phyloP scores from a whole-genome alignment of 2,888 invertebrate genomes.

The Nipponacmea schrenckii region DNA sequence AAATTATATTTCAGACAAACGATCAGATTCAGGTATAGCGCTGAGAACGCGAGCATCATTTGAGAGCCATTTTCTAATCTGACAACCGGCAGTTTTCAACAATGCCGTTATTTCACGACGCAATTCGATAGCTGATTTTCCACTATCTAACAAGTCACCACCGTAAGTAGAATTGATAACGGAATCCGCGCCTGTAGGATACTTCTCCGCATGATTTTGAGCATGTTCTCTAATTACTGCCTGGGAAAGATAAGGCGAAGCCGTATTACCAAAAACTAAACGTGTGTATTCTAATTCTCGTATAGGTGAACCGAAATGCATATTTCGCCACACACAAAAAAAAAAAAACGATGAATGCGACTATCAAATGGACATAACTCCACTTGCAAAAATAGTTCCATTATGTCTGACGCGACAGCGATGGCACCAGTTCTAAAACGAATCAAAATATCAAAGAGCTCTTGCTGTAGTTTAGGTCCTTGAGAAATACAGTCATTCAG shows the following conservation, averaged over 20 bases:
- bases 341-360: neutral
- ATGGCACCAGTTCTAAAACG: neutral
- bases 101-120: neutral
- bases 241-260: neutral
- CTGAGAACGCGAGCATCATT: neutral
- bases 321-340: constrained; percentile 5
- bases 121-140: neutral
- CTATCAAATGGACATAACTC: neutral
- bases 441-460: neutral
- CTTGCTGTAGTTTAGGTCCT: neutral
- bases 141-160: neutral
- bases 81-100: no score
- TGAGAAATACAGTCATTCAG: neutral
- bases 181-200: neutral
- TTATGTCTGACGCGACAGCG: neutral
- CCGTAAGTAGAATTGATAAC: neutral
- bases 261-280: neutral
- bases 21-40: neutral
- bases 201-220: neutral
- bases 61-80: neutral
- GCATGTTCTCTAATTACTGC: neutral
- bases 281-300: neutral
- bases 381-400: neutral
- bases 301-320: neutral
- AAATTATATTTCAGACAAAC: neutral